Percentiles rank a stretch among this genome's conserved stretches.
These are phyloP conservation scores for Brotula barbata DNA, from an alignment of 2,797 vertebrate species.

Conservation along the genomic window DNA sequence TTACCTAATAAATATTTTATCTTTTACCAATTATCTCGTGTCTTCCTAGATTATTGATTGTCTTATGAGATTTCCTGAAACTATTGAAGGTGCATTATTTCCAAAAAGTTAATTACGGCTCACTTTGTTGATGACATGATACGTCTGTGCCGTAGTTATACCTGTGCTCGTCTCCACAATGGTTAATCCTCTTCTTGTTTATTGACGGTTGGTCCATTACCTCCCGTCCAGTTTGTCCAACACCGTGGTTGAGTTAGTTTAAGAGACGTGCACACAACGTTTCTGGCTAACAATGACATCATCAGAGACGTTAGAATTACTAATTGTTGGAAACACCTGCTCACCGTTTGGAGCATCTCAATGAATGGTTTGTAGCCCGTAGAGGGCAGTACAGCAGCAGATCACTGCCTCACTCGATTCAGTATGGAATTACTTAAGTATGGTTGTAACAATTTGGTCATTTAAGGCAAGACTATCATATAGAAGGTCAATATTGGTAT, in stretches of 20 bases:
- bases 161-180: no score
- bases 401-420: neutral
- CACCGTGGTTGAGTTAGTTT: no score
- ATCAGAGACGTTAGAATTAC: neutral
- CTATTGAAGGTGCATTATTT: neutral
- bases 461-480: neutral
- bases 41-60: conserved; percentile 25
- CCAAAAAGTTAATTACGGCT: no score
- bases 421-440: no score
- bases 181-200: no score
- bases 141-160: no score
- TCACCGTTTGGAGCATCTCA: neutral
- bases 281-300: neutral
- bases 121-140: no score
- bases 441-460: no score
- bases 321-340: conserved; percentile 2
- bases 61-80: neutral
- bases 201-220: no score
- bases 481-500: conserved; percentile 6
- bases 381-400: neutral
- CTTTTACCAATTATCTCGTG: conserved; percentile 26
- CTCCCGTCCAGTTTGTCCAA: no score
- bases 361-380: neutral
- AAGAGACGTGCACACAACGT: no score
- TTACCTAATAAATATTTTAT: conserved; percentile 72